Evolutionary conservation across 2,797 vertebrate genomes (phyloP).

Genomic region (Bovichtus variegatus): DNA sequence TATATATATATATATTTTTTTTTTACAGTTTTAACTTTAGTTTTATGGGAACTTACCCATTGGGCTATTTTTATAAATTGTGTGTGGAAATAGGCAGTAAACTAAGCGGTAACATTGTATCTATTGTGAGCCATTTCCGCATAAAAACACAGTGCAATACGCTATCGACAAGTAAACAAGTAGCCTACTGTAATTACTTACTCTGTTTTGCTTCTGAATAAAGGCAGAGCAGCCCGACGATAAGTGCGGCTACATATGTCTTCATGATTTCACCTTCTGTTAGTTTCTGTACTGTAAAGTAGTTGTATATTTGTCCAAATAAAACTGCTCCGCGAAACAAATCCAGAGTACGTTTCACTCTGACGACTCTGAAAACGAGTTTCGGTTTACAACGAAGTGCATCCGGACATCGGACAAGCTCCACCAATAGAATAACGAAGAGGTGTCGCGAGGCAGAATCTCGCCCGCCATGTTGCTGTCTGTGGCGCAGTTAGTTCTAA

Average conservation of each 20-base stretch:
- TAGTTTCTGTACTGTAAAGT: accelerated
- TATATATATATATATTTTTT: background rate
- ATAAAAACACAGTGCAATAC: background rate
- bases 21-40: background rate
- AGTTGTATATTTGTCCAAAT: accelerated
- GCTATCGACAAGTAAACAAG: no score
- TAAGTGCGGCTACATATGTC: accelerated
- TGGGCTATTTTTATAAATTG: no score
- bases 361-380: no score
- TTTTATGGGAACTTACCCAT: no score
- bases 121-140: background rate
- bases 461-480: constrained; percentile 1
- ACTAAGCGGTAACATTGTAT: no score
- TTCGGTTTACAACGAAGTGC: no score
- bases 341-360: no score
- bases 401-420: no score
- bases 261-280: background rate
- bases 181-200: constrained; percentile 10
- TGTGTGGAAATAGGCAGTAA: background rate
- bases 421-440: background rate
- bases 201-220: accelerated
- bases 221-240: accelerated
- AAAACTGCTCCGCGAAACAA: accelerated
- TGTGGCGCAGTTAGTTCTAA: constrained; percentile 7
- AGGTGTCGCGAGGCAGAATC: background rate